Conservation (phyloP, 2,113 vertebrate species). For the Cinclus cinclus region DNA sequence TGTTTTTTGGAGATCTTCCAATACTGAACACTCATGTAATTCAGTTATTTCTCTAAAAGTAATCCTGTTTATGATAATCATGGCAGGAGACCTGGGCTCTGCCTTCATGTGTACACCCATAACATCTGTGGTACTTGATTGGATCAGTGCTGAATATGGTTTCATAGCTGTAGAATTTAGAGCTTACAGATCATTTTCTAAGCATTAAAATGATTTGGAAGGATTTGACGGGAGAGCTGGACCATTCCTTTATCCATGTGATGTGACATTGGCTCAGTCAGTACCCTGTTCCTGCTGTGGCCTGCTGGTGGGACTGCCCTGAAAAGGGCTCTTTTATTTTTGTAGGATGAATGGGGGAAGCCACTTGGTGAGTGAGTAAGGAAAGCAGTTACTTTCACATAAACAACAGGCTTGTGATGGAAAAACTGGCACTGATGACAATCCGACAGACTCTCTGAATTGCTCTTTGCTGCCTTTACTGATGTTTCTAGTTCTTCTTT, state of each 20-base stretch:
- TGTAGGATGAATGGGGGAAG: background rate
- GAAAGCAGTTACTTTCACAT: background rate
- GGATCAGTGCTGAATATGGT: background rate
- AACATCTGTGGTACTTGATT: slow-evolving; percentile 34
- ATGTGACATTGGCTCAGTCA: background rate
- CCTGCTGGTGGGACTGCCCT: background rate
- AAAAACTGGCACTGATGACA: background rate
- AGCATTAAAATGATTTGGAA: background rate
- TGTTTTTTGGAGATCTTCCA: slow-evolving; percentile 41
- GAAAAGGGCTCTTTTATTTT: background rate
- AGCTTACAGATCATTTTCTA: slow-evolving; percentile 15
- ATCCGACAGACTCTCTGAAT: background rate
- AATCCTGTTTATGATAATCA: slow-evolving; percentile 47
- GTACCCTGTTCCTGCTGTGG: background rate
- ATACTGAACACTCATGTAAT: slow-evolving; percentile 42
- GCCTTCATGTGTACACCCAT: background rate
- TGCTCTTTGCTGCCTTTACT: background rate
- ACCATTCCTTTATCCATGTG: background rate
- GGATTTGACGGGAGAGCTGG: background rate
- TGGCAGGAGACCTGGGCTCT: background rate
- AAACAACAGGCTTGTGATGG: background rate
- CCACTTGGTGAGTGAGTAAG: background rate
- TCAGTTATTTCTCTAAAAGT: slow-evolving; percentile 56
- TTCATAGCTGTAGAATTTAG: slow-evolving; percentile 17
- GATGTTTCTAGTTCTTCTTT: background rate